phyloP scores from a whole-genome alignment of 37 sponge, comb jelly and placozoan species.

The Eunapius fragilis region DNA sequence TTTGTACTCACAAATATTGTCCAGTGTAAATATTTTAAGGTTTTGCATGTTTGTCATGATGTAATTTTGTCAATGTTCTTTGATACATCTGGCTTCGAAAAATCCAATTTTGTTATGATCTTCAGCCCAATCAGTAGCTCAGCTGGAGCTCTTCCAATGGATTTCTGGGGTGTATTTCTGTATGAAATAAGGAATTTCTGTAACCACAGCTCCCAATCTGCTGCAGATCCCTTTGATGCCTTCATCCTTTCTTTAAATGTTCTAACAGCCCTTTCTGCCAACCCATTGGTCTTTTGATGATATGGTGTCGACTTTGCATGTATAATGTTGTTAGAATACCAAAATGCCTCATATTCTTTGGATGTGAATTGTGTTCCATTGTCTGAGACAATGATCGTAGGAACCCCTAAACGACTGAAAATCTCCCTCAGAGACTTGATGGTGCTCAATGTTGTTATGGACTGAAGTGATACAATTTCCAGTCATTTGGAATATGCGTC shows the following conservation, averaged over 20 bases:
- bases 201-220: neutral
- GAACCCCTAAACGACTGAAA: neutral
- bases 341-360: neutral
- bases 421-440: neutral
- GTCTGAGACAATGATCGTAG: neutral
- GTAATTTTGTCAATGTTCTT: neutral
- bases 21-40: neutral
- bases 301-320: neutral
- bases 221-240: conserved; percentile 4
- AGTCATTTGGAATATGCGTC: neutral
- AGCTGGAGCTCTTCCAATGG: neutral
- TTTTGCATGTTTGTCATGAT: neutral
- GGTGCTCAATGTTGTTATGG: neutral
- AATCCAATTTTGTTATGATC: neutral
- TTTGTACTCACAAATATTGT: neutral
- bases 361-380: neutral
- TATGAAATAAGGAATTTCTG: neutral
- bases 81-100: neutral
- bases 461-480: neutral
- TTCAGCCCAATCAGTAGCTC: neutral
- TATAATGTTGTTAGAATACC: neutral
- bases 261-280: neutral
- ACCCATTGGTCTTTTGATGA: neutral
- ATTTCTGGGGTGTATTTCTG: neutral
- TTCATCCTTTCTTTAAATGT: conserved; percentile 2